Conservation (phyloP, 53 echinoderm and acorn worm genomes). For the Glandiceps talaboti region DNA sequence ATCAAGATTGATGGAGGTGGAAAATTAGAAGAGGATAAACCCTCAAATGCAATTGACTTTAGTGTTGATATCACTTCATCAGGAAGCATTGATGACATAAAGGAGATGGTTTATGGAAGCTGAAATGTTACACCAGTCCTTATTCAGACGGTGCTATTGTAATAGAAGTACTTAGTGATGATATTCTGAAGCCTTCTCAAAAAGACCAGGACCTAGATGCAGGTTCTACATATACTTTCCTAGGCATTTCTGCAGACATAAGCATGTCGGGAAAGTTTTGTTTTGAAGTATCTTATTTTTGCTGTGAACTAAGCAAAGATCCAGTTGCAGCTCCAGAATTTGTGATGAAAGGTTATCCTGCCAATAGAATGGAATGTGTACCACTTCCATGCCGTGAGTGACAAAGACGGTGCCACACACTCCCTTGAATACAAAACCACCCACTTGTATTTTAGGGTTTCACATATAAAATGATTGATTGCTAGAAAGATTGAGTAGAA, state of each 20-base stretch:
- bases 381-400: not conserved
- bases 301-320: constrained; percentile 45
- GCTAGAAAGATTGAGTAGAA: too few species aligned
- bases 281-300: constrained; percentile 52
- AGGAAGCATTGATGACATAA: not conserved
- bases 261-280: constrained; percentile 69
- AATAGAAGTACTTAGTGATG: not conserved
- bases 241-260: constrained; percentile 13
- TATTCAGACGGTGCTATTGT: not conserved
- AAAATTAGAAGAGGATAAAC: not conserved
- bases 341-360: constrained; percentile 19
- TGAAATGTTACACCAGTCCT: not conserved
- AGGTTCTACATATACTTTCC: not conserved
- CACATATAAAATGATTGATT: too few species aligned
- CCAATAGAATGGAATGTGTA: not conserved
- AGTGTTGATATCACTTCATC: not conserved
- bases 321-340: constrained; percentile 49
- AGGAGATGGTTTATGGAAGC: not conserved
- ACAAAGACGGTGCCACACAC: too few species aligned
- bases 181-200: not conserved
- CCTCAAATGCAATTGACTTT: not conserved
- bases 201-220: not conserved
- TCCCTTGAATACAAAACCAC: too few species aligned
- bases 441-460: too few species aligned
- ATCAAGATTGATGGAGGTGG: not conserved